Evolutionary conservation across 2,888 invertebrate species (phyloP), one percentile per base, ranked within the genome.

Genomic region (Chrysomela aeneicollis): DNA sequence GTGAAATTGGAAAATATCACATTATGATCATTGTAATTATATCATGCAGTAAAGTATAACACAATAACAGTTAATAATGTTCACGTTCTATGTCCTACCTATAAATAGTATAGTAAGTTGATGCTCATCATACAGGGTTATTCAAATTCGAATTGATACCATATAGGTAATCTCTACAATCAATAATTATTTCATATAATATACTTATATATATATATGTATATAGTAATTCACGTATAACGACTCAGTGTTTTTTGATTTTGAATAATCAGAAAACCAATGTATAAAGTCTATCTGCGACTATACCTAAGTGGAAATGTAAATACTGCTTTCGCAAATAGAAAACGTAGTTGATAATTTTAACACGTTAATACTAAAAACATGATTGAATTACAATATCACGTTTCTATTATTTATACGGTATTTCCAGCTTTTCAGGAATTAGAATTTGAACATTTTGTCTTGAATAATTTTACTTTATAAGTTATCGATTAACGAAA

Each of bases 301-400:
- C 35, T 10, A 42, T 37, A n/a, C n/a, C n/a, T n/a, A 47, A 57
- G 46, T 57, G 46, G 10, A 57, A 57, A 57, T 47, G 57, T 26
- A 57, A 57, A 57, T 57, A 26, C 12, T n/a, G 47, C 30, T 18
- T 12, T 21, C 18, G 47, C 30, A 26, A 57, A 47, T 15, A 12
- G 57, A 57, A 46, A 57, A 26, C 47, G 18, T 57, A 57, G 22
- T 57, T 18, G 47, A 57, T 57, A 26, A 46, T 26, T 46, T 57
- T 57, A 46, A 46, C 57, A 57, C 30, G 42, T 42, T 19, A 46
- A 30, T 17, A 57, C 57, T 57, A 57, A 57, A 46, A 47, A 46
- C 46, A 47, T 42, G 30, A 42, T 37, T 55, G 26, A 42, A 37
- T 55, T 55, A 15, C 22, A 55, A 57, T 55, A 55, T 30, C 6